Evolutionary conservation across 2,888 invertebrate genomes (phyloP), one percentile per base, ranked within the genome.

Genomic region (Plagodis pulveraria): DNA sequence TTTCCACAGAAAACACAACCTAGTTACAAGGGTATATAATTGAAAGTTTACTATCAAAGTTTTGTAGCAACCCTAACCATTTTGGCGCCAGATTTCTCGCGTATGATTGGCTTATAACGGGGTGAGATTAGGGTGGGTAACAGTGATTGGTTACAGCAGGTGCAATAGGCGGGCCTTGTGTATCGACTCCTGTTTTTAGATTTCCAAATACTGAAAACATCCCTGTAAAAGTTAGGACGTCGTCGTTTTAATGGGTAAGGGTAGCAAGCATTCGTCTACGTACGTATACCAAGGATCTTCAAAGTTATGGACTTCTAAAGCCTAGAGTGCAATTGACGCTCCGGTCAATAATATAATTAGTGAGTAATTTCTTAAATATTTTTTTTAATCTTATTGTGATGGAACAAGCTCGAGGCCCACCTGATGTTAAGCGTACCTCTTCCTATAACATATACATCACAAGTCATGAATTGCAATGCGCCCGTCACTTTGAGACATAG

Each of bases 141-240:
- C 52, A 63, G 61, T 76, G 77, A 91, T 92, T 92, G 89, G 92
- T 49, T 68, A 66, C 87, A 88, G 81, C 82, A 61, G 86, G 74
- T 77, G 79, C 77, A 76, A 60, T 60, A 79, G 92, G 92, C 83
- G 91, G 80, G 69, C 43, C 45, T 57, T 56, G 41, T 40, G 51
- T 83, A 80, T 82, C 77, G 83, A 84, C 75, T 81, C 70, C 71
- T 72, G 72, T 67, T 66, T 74, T 73, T 73, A 70, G 76, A 71
- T 72, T 66, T 73, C 71, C 68, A 57, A 65, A 53, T 53, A 56
- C 44, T 63, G 64, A 48, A 58, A 65, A 51, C 9, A 32, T 56
- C 50, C 51, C 54, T 44, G 59, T 51, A 62, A n/a, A 41, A 10
- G 40, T 46, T 50, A 22, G 34, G 46, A 46, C 11, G 38, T 36